A percentile compares a stretch with the other conserved stretches of the same genome.
These are phyloP conservation scores for Dendrophyllia cribrosa DNA, from an alignment of 64 coral and sea anemone species.

Conservation along the genomic window DNA sequence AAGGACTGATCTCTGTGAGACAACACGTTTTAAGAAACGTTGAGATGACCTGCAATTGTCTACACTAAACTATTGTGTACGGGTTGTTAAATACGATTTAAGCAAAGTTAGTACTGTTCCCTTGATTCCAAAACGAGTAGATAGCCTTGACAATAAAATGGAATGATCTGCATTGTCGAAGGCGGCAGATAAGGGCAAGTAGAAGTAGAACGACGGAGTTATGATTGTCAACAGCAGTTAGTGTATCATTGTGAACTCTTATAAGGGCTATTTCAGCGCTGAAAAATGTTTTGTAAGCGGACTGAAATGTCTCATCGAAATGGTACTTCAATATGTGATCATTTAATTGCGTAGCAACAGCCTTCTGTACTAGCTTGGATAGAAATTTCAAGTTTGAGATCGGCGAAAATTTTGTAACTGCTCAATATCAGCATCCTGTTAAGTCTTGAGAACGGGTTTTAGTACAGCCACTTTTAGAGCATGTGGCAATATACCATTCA, in stretches of 20 bases:
- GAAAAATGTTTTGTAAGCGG: slow-evolving; percentile 47
- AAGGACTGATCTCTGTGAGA: slow-evolving; percentile 53
- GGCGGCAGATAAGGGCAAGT: slow-evolving; percentile 40
- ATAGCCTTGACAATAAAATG: slow-evolving; percentile 60
- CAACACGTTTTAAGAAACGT: slow-evolving; percentile 2
- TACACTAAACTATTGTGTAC: slow-evolving; percentile 2
- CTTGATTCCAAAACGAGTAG: slow-evolving; percentile 39
- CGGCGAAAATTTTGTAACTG: slow-evolving; percentile 56
- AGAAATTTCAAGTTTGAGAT: slow-evolving; percentile 69
- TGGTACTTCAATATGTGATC: neutral
- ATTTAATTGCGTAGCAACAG: slow-evolving; percentile 35
- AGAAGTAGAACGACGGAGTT: slow-evolving; percentile 33
- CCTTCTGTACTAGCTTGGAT: slow-evolving; percentile 38
- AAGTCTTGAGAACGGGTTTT: slow-evolving; percentile 36
- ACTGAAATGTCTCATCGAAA: slow-evolving; percentile 51
- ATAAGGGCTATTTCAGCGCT: slow-evolving; percentile 51
- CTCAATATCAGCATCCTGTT: slow-evolving; percentile 43
- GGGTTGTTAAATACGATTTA: slow-evolving; percentile 40
- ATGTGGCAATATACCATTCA: slow-evolving; percentile 43
- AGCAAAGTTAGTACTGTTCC: slow-evolving; percentile 26
- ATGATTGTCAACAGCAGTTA: slow-evolving; percentile 53
- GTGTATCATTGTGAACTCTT: slow-evolving; percentile 63
- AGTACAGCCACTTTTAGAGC: slow-evolving; percentile 59
- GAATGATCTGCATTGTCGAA: slow-evolving; percentile 55
- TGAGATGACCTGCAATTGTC: slow-evolving; percentile 14